Evolutionary conservation across 2,888 invertebrate genomes (phyloP), one percentile per base, ranked within the genome.

Genomic region (Calameuta idolon): DNA sequence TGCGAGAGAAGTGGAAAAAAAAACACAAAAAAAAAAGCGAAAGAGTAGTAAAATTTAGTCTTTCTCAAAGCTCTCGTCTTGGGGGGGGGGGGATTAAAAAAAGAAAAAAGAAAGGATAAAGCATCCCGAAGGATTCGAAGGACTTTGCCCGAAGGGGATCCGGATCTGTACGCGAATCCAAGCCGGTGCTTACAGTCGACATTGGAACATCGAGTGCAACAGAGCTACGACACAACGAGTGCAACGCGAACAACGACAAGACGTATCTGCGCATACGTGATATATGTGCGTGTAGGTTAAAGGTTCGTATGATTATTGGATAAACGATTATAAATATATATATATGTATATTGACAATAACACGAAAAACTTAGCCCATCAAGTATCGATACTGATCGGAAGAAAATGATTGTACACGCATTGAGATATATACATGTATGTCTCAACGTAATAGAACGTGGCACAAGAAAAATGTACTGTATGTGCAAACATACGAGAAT

Each of bases 171-270:
- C 55, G 40, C 40, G 23, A 55, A 23, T 23, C 55, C 34, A 71
- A 71, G 30, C 12, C 11, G 23, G 71, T 9, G 71, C 34, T 71
- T 33, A 71, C 71, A 11, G 34, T 31, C 40, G 69, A 75, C 34
- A 77, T 77, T 69, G 77, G 75, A 77, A 77, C 75, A 77, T 75
- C 69, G 77, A 77, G 15, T 40, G 15, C 77, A 71, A 33, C 71
- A 74, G 37, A 78, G 55, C 84, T 84, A 87, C 80, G 84, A 88
- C 84, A 86, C 55, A 55, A 77, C 80, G 81, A 87, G 83, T 87
- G 84, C 87, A 87, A 87, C 81, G 85, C 81, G 81, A 83, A 85
- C 83, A 85, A 77, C 74, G 77, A 15, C 55, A 55, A 55, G 23
- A 55, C 2, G 55, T 55, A 5, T 23, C 55, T 9, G 55, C 23